Evolutionary conservation across 1,140 invertebrate species (phyloP), one percentile per base, ranked within the genome.

Genomic region (Gryon sp.): DNA sequence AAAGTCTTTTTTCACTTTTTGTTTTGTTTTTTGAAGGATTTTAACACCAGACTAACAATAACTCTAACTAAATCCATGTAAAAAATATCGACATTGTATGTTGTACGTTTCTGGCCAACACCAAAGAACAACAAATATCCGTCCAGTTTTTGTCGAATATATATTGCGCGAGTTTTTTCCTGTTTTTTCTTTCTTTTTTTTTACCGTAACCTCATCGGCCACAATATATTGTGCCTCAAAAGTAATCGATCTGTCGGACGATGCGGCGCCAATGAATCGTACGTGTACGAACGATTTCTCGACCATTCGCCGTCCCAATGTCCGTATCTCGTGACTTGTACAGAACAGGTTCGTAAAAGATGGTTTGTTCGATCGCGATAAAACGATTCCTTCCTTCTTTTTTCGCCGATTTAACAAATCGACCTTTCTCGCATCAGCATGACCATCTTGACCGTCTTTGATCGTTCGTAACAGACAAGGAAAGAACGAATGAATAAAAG

Each of bases 231-330:
- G 66, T 46, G 53, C 55, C 26, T 76, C 66, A 73, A 75, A 73
- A 80, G 82, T 81, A 77, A 86, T 84, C 84, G 83, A 84, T 85
- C 81, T 80, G 76, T 82, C 79, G 74, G 60, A 52, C 59, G 73
- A 72, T 74, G 63, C 59, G 66, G 78, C 69, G 79, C 82, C 81
- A 84, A 85, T 84, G 84, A 84, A 85, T 85, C 76, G 79, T 70
- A 63, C 74, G 40, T 65, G 74, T 77, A 75, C 82, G 82, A 82
- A 78, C 78, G 69, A 77, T 81, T 75, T 59, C 69, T 69, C 57
- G 48, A 77, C 80, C 72, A 55, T 62, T 68, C 26, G 63, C 48
- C 57, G 63, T 20, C 15, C 22, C 15, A 60, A 24, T 26, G 28
- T 36, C 45, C 68, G 50, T 57, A 65, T 52, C 46, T 52, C 60